phyloP scores from a whole-genome alignment of 2,888 invertebrate species.

The Mycalesis mineus region DNA sequence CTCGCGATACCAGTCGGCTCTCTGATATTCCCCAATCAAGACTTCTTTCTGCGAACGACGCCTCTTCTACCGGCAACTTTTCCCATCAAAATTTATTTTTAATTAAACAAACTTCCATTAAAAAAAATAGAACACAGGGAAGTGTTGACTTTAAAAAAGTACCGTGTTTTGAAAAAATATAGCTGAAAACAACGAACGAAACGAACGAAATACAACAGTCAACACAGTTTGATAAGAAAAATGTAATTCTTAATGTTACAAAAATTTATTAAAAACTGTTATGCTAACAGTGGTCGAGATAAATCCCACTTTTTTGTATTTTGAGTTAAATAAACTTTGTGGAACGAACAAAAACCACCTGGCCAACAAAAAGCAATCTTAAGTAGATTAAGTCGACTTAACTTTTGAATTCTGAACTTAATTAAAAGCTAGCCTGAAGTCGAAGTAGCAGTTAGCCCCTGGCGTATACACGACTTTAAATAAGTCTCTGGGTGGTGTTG shows the following conservation, averaged over 20 bases:
- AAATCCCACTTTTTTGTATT: neutral
- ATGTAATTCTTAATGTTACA: neutral
- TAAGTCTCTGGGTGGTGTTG: neutral
- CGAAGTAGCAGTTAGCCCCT: neutral
- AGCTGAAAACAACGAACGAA: too few species aligned
- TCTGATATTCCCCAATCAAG: too few species aligned
- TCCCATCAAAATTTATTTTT: too few species aligned
- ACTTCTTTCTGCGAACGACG: too few species aligned
- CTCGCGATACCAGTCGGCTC: too few species aligned
- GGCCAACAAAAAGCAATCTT: neutral
- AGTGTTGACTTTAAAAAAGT: too few species aligned
- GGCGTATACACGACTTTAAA: neutral
- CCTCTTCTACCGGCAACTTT: too few species aligned
- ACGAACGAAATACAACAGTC: too few species aligned
- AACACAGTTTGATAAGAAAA: too few species aligned
- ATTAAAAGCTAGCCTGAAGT: neutral
- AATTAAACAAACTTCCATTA: too few species aligned
- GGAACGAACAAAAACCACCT: neutral
- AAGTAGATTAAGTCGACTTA: conserved; percentile 4
- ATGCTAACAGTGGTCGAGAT: neutral
- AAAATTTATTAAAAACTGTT: neutral
- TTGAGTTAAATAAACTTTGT: neutral
- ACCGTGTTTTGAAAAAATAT: too few species aligned
- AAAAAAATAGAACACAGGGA: too few species aligned
- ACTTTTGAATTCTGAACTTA: neutral